Conservation (phyloP, 1,140 invertebrate species). For the Stegodyphus mimosarum region DNA sequence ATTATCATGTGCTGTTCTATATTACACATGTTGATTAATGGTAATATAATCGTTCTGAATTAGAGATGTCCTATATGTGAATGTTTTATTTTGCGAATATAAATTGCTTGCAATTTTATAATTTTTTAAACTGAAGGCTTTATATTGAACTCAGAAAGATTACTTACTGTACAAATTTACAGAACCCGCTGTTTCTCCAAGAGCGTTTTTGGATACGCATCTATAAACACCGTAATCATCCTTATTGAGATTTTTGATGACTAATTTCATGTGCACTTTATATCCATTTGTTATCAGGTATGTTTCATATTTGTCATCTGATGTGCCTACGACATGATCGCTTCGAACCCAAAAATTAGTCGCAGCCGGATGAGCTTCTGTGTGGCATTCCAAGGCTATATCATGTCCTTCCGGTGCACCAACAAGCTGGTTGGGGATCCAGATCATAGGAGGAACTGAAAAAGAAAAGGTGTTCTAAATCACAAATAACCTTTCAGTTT, state of each 20-base stretch:
- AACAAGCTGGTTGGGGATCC: constrained; percentile 70
- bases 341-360: constrained; percentile 64
- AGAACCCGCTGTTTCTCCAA: constrained; percentile 72
- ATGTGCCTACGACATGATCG: constrained; percentile 59
- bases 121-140: neutral
- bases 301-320: constrained; percentile 60
- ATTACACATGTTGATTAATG: neutral
- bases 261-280: constrained; percentile 63
- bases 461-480: neutral
- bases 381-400: constrained; percentile 68
- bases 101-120: neutral
- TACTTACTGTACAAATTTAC: constrained; percentile 54
- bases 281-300: constrained; percentile 54
- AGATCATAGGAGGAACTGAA: constrained; percentile 69
- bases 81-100: neutral
- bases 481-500: no score
- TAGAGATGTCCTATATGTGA: neutral
- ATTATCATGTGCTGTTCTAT: neutral
- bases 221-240: constrained; percentile 86
- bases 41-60: neutral
- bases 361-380: constrained; percentile 65
- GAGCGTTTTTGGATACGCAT: constrained; percentile 90
- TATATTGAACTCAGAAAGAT: neutral
- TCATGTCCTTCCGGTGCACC: constrained; percentile 68
- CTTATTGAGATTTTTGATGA: constrained; percentile 57